These are phyloP conservation scores for Oreochromis tanganicae DNA, from an alignment of 2,113 vertebrate species.

Conservation along the genomic window DNA sequence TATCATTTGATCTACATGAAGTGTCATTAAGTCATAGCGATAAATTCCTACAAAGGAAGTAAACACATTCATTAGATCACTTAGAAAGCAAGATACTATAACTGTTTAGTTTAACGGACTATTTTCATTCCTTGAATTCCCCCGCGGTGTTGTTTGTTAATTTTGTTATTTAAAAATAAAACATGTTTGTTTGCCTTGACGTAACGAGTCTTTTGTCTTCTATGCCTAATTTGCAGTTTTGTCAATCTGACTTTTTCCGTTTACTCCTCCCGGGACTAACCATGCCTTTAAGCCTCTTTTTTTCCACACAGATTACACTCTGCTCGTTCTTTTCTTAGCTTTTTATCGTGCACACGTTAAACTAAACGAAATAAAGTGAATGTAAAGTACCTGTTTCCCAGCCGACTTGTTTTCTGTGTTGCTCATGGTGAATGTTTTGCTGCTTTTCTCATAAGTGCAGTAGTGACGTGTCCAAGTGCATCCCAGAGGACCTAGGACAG, in stretches of 20 bases:
- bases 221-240: conserved; percentile 5
- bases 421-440: conserved; percentile 91
- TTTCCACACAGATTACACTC: conserved; percentile 10
- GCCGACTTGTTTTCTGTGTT: conserved; percentile 87
- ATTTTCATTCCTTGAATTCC: not conserved
- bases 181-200: not conserved
- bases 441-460: conserved; percentile 92
- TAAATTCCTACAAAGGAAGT: not conserved
- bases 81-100: not conserved
- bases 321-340: not conserved
- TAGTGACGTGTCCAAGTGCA: conserved; percentile 96
- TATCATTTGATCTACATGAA: not conserved
- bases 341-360: not conserved
- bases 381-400: conserved; percentile 83
- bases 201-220: conserved; percentile 22
- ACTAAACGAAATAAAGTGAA: not conserved
- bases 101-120: not conserved
- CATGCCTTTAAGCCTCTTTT: conserved; percentile 1
- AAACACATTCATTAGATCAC: not conserved
- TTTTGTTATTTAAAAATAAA: not conserved
- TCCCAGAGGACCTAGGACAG: conserved; percentile 85
- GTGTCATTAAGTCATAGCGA: not conserved
- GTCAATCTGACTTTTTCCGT: not conserved
- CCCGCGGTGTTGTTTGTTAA: conserved; percentile 11
- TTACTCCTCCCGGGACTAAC: not conserved